Evolutionary conservation across 2,113 vertebrate species (phyloP).

Genomic region (Piprites chloris): DNA sequence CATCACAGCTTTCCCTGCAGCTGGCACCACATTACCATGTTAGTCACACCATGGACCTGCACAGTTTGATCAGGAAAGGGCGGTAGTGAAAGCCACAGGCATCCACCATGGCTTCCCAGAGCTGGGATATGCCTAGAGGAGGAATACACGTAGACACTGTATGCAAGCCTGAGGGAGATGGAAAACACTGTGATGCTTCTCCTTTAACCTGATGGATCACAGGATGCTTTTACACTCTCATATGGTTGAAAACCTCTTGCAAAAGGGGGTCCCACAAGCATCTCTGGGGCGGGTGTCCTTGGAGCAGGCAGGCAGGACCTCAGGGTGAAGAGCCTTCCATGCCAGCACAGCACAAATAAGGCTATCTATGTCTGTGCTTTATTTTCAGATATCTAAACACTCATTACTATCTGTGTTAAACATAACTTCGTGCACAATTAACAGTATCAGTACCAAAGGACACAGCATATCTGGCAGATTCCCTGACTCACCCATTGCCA

Average conservation of each 20-base stretch:
- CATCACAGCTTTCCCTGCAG: background rate
- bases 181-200: background rate
- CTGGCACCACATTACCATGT: accelerated
- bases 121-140: background rate
- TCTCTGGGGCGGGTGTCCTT: background rate
- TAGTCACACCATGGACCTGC: background rate
- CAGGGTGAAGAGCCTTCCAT: background rate
- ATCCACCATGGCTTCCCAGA: background rate
- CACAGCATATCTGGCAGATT: background rate
- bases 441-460: background rate
- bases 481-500: background rate
- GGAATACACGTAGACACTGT: background rate
- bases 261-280: background rate
- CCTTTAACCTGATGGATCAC: background rate
- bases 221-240: background rate
- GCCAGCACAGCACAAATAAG: background rate
- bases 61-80: background rate
- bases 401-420: background rate
- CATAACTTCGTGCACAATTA: accelerated
- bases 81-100: background rate
- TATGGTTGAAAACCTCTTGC: background rate
- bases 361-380: background rate
- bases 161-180: background rate
- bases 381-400: background rate
- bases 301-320: background rate